Conservation (phyloP, 2,797 vertebrate genomes). For the Cyprinella venusta region DNA sequence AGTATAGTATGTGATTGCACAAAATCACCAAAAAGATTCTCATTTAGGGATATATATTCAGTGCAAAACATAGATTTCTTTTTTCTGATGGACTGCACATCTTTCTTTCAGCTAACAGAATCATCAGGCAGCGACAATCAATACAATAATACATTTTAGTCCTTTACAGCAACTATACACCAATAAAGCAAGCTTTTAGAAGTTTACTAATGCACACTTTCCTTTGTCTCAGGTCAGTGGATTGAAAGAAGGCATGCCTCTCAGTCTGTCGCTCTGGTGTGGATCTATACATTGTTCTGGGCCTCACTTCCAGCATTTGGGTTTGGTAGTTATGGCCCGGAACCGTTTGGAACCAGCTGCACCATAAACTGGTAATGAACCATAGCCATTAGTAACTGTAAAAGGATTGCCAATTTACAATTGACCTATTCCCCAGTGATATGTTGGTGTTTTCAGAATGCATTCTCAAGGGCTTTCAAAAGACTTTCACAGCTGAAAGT, state of each 20-base stretch:
- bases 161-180: background rate
- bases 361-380: slow-evolving; percentile 68
- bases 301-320: slow-evolving; percentile 67
- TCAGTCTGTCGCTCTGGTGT: slow-evolving; percentile 61
- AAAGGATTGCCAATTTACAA: background rate
- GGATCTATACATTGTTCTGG: slow-evolving; percentile 69
- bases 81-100: background rate
- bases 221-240: slow-evolving; percentile 65
- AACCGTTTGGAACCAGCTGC: slow-evolving; percentile 71
- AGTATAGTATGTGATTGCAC: background rate
- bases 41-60: background rate
- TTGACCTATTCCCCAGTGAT: background rate
- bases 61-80: background rate
- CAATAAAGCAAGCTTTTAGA: background rate
- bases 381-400: background rate
- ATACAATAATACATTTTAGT: background rate
- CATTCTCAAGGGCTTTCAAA: background rate
- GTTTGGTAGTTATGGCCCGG: slow-evolving; percentile 71
- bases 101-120: slow-evolving; percentile 1
- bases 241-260: slow-evolving; percentile 64
- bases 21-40: background rate
- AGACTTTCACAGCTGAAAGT: background rate
- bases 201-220: background rate
- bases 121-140: background rate
- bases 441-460: background rate